phyloP scores from a whole-genome alignment of 2,797 vertebrate genomes.

The Sternotherus odoratus region DNA sequence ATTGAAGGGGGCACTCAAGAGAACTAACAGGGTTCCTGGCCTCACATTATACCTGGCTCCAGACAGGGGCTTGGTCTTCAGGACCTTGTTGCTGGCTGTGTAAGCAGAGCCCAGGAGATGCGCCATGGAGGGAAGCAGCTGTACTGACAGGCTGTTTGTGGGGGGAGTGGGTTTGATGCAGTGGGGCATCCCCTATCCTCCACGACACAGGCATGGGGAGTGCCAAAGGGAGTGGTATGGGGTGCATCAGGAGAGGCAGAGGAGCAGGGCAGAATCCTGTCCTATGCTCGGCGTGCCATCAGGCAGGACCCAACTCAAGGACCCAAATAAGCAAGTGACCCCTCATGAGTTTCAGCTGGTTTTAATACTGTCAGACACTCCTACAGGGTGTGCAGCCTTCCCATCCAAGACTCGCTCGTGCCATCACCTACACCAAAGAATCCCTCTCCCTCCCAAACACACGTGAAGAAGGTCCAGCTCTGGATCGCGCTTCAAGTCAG shows the following conservation, averaged over 20 bases:
- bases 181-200: not conserved
- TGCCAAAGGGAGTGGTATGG: not conserved
- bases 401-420: not conserved
- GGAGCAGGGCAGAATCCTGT: not conserved
- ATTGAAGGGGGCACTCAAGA: not conserved
- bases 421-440: not conserved
- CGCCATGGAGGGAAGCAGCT: not conserved
- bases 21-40: not conserved
- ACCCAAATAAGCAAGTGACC: not conserved
- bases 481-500: accelerated
- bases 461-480: not conserved
- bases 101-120: not conserved
- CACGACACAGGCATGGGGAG: not conserved
- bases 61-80: not conserved
- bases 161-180: not conserved
- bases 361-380: constrained; percentile 73
- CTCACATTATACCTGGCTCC: not conserved
- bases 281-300: not conserved
- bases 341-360: constrained; percentile 62
- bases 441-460: not conserved
- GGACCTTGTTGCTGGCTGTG: not conserved
- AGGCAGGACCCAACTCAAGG: not conserved
- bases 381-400: not conserved
- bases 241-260: not conserved
- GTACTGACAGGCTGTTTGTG: not conserved